Conservation (phyloP, 2,888 invertebrate genomes). For the Habroteleia sp. region DNA sequence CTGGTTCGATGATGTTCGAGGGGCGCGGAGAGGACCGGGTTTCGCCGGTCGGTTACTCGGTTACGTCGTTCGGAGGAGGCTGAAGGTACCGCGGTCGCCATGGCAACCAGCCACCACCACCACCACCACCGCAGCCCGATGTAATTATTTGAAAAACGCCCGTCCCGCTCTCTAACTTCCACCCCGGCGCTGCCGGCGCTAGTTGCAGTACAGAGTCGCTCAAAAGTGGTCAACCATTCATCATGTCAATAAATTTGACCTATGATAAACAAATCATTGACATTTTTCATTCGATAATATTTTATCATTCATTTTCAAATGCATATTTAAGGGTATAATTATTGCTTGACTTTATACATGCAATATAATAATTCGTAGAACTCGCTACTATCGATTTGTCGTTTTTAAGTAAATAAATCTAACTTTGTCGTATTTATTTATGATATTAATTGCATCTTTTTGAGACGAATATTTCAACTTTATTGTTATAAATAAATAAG, state of each 20-base stretch:
- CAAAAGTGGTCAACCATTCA: constrained; percentile 74
- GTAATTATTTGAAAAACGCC: constrained; percentile 82
- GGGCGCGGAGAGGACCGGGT: constrained; percentile 49
- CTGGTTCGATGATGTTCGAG: constrained; percentile 61
- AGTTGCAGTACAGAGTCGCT: constrained; percentile 76
- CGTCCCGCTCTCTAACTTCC: constrained; percentile 76
- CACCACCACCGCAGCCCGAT: constrained; percentile 78
- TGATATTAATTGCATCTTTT: too few relatives aligned
- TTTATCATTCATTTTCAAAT: too few relatives aligned
- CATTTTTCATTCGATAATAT: constrained; percentile 3
- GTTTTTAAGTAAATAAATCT: not conserved
- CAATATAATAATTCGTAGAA: not conserved
- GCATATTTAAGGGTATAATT: too few relatives aligned
- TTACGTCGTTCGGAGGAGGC: constrained; percentile 72
- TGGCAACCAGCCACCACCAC: constrained; percentile 78
- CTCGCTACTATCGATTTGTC: not conserved
- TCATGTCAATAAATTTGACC: constrained; percentile 38
- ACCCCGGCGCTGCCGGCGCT: constrained; percentile 75
- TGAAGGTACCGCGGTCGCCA: constrained; percentile 80
- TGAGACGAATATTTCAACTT: too few relatives aligned
- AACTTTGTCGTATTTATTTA: too few relatives aligned
- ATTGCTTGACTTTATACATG: too few relatives aligned
- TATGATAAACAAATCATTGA: constrained; percentile 13
- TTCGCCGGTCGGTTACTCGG: constrained; percentile 66
- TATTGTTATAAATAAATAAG: too few relatives aligned